A percentile compares a stretch with the other conserved stretches of the same genome.
Evolutionary conservation across 2,113 vertebrate genomes (phyloP).

Genomic region (Rhabdomys dilectus): DNA sequence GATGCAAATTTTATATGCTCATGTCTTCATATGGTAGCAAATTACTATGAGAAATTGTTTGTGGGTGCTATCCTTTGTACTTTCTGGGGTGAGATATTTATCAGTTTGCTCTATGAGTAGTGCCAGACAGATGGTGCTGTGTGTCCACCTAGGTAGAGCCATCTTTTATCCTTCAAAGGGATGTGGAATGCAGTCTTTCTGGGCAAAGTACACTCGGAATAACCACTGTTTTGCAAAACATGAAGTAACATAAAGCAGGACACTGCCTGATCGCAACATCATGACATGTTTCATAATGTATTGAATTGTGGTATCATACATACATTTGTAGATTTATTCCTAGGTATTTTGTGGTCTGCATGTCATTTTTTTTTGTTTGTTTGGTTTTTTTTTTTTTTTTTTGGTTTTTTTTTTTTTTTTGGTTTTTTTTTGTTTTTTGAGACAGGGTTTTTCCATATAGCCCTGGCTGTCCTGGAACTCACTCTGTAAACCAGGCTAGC

Average conservation of each 20-base stretch:
- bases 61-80: not conserved
- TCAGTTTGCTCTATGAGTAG: not conserved
- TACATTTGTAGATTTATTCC: not conserved
- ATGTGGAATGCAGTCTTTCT: not conserved
- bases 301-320: not conserved
- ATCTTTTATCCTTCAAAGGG: not conserved
- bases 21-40: not conserved
- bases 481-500: no score
- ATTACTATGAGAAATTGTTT: not conserved
- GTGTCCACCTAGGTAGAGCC: not conserved
- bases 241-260: not conserved
- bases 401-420: not conserved
- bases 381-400: no score
- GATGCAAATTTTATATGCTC: not conserved
- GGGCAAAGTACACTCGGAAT: no score
- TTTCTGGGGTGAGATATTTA: not conserved
- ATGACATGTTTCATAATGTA: not conserved
- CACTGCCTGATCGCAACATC: not conserved
- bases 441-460: no score
- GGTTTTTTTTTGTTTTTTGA: no score
- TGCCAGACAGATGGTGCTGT: not conserved
- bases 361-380: not conserved
- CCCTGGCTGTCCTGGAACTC: no score
- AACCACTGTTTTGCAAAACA: not conserved
- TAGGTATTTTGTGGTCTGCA: not conserved